Evolutionary conservation across 2,888 invertebrate genomes (phyloP), one percentile per base, ranked within the genome.

Genomic region (Pseudolycoriella hygida): DNA sequence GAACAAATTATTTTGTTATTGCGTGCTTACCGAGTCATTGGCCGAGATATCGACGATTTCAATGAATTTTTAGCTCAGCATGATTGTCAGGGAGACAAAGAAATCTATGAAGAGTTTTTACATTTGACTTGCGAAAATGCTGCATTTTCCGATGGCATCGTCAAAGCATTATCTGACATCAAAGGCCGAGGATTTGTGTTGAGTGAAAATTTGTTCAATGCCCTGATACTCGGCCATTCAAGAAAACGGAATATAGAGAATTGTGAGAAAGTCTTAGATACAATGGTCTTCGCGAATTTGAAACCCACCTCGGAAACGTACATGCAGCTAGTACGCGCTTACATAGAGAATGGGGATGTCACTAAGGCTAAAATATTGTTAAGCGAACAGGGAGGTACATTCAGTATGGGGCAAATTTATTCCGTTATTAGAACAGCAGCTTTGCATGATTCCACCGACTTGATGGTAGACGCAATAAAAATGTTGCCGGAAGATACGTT

Each of bases 161-260:
- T 71, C 53, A 58, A 61, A 42, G 63, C 80, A 5, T 61, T 81
- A 45, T 62, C 71, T 2, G 68, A 71, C 41, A 79, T 80, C 73
- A 76, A 76, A 52, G 55, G 66, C 1, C 60, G 62, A 15, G 62
- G 62, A 1, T 58, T 72, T 40, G 60, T 73, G 1, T 63, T 74
- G 0, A 72, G 71, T n/a, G 74, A 75, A 53, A 62, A 60, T 47
- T 62, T 74, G 17, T 77, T 77, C 45, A 73, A 74, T 52, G 67
- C 71, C 1, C 61, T 82, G 1, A 69, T 80, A 10, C 56, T 75
- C 45, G 74, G 72, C 11, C 72, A 79, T 57, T 57, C 57, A 0
- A 55, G 55, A 2, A 56, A 50, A 42, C 60, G 59, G 1, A 64
- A 71, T 49, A 45, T 68, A 2, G 45, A 62, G 2, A 68, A 67